phyloP scores from a whole-genome alignment of 2,113 vertebrate species.

The Hassar affinis region DNA sequence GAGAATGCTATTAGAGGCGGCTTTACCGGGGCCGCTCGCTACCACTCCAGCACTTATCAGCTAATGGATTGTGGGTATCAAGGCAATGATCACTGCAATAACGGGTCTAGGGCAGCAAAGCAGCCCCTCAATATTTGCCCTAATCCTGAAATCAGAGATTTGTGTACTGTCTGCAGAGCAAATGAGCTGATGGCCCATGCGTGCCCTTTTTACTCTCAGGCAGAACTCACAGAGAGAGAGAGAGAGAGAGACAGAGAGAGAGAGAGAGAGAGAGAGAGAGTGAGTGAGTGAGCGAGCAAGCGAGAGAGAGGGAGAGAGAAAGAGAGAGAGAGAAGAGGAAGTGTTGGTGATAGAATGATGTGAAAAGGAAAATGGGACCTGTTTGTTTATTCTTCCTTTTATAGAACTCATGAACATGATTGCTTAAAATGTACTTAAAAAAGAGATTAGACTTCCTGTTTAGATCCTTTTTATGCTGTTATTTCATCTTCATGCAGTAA shows the following conservation, averaged over 20 bases:
- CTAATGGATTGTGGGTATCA: conserved; percentile 79
- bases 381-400: conserved; percentile 13
- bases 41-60: conserved; percentile 78
- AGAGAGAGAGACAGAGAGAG: neutral
- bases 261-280: conserved; percentile 19
- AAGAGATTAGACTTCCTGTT: neutral
- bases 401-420: neutral
- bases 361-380: conserved; percentile 21
- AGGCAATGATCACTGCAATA: conserved; percentile 76
- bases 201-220: conserved; percentile 55
- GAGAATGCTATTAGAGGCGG: conserved; percentile 71
- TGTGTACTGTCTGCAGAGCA: conserved; percentile 49
- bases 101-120: conserved; percentile 68
- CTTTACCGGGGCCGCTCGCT: conserved; percentile 72
- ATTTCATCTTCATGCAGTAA: neutral
- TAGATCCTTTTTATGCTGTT: neutral
- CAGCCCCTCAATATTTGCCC: conserved; percentile 68
- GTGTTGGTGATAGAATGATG: conserved; percentile 40
- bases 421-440: neutral
- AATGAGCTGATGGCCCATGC: conserved; percentile 64
- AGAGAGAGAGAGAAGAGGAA: conserved; percentile 6
- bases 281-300: neutral
- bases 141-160: conserved; percentile 63
- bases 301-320: neutral
- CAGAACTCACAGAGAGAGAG: neutral